These are phyloP conservation scores for Alentia gelatinosa DNA, from an alignment of 2,888 invertebrate species.

Conservation along the genomic window DNA sequence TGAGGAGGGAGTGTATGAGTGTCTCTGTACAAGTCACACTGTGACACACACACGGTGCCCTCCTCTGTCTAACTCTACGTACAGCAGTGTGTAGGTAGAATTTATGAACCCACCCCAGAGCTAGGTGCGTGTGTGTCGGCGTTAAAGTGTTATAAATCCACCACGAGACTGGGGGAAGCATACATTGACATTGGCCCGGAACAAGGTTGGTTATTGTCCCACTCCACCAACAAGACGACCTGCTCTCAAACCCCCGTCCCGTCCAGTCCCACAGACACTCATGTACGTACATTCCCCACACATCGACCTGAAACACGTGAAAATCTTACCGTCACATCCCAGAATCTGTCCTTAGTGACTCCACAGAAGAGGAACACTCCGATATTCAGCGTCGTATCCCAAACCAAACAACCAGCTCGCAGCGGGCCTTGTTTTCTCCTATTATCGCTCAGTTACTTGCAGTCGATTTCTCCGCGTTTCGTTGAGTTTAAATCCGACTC, in stretches of 20 bases:
- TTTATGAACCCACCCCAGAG: neutral
- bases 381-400: neutral
- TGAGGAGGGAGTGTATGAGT: too few species aligned
- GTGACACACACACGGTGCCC: too few species aligned
- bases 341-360: neutral
- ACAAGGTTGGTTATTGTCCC: neutral
- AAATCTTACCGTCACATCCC: neutral
- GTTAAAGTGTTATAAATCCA: neutral
- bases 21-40: too few species aligned
- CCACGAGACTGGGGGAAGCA: neutral
- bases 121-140: neutral
- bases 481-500: neutral
- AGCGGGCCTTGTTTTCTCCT: neutral
- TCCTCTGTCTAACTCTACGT: too few species aligned
- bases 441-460: neutral
- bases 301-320: neutral
- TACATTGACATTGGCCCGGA: neutral
- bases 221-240: neutral
- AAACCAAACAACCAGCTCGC: neutral
- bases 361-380: neutral
- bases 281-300: too few species aligned
- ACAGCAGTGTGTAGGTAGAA: neutral
- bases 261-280: too few species aligned
- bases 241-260: neutral
- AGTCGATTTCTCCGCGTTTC: neutral